Conservation (phyloP, 2,888 invertebrate species). For the Troglohyphantes excavatus region DNA sequence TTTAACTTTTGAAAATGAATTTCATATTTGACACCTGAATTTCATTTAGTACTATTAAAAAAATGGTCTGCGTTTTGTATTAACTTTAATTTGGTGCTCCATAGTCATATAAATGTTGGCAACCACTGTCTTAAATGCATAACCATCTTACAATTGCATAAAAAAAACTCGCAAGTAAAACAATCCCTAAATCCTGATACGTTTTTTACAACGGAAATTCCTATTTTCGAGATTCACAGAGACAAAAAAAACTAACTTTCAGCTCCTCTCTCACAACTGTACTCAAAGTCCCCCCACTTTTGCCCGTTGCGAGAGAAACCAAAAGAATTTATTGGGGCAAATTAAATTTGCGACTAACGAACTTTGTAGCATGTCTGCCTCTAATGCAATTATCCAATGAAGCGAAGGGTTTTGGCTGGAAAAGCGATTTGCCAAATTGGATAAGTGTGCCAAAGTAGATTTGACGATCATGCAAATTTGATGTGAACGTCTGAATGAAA, state of each 20-base stretch:
- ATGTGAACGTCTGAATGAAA: not conserved
- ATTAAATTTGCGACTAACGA: conserved; percentile 48
- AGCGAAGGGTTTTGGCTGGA: not conserved
- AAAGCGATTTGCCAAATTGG: not conserved
- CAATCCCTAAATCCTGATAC: no score
- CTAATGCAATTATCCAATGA: conserved; percentile 25
- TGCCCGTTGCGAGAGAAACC: not conserved
- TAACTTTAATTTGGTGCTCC: no score
- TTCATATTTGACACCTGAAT: no score
- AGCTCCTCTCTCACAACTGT: not conserved
- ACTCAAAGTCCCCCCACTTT: not conserved
- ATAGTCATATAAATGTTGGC: no score
- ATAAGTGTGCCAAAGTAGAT: not conserved
- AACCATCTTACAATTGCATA: no score
- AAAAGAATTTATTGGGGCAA: conserved; percentile 22
- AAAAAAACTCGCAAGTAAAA: no score
- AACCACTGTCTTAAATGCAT: no score
- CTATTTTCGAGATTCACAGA: no score
- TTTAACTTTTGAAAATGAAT: no score
- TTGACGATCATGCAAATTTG: not conserved
- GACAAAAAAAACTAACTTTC: not conserved
- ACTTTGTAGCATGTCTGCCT: conserved; percentile 6
- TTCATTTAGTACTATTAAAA: no score
- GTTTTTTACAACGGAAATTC: no score
- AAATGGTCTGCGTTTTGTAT: no score